phyloP scores from a whole-genome alignment of 1,140 invertebrate species.

The Sitobion miscanthi region DNA sequence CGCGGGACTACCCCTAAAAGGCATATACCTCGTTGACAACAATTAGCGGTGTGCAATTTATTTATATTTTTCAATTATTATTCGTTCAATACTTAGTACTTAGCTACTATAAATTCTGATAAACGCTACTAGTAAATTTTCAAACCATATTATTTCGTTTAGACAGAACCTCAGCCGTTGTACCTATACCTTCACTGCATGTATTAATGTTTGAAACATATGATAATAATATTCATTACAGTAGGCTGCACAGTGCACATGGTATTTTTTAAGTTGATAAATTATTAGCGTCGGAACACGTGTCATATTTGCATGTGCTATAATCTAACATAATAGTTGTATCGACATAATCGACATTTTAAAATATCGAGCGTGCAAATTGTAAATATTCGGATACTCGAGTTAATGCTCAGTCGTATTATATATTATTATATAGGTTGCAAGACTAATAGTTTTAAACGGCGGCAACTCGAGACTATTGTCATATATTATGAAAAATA shows the following conservation, averaged over 20 bases:
- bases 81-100: background rate
- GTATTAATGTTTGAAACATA: background rate
- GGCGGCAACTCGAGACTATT: background rate
- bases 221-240: background rate
- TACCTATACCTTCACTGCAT: too few species aligned
- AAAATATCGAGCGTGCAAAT: conserved; percentile 11
- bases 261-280: background rate
- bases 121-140: background rate
- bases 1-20: background rate
- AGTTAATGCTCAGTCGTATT: too few species aligned
- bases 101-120: background rate
- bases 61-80: background rate
- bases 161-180: too few species aligned
- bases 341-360: background rate
- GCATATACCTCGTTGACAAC: conserved; percentile 11
- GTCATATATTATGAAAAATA: background rate
- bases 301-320: background rate
- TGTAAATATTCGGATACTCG: background rate
- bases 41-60: background rate
- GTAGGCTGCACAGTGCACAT: background rate
- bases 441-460: background rate
- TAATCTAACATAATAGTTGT: background rate
- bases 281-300: background rate
- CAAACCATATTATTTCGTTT: background rate
- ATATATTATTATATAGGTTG: background rate